Conservation (phyloP, 1,140 invertebrate genomes). For the Leucophenga varia region DNA sequence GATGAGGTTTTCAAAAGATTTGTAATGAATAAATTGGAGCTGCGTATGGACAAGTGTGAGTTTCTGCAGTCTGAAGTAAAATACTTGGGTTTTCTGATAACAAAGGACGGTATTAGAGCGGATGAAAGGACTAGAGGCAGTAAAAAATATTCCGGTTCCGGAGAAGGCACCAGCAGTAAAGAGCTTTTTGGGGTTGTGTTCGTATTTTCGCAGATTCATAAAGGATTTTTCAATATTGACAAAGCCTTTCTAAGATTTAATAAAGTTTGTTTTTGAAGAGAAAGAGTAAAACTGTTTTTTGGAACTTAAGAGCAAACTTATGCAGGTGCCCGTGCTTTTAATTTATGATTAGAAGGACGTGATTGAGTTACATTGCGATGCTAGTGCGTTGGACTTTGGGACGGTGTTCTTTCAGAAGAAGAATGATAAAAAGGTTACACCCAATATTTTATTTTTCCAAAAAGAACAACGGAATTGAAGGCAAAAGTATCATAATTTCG, state of each 20-base stretch:
- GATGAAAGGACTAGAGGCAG: not conserved
- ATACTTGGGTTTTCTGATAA: constrained; percentile 1
- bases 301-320: constrained; percentile 14
- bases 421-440: constrained; percentile 24
- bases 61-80: not conserved
- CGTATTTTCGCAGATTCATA: constrained; percentile 21
- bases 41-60: not conserved
- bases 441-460: no score
- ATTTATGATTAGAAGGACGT: constrained; percentile 15
- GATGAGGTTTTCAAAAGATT: not conserved
- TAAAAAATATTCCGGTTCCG: constrained; percentile 17
- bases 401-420: constrained; percentile 19
- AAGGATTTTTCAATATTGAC: constrained; percentile 20
- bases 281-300: constrained; percentile 18
- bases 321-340: constrained; percentile 18
- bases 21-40: constrained; percentile 2
- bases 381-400: constrained; percentile 18
- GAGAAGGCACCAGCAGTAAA: constrained; percentile 19
- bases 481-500: no score
- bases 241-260: constrained; percentile 25
- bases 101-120: not conserved
- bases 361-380: constrained; percentile 28
- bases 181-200: constrained; percentile 20
- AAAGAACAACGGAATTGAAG: no score
- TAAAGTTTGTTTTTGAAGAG: constrained; percentile 22